These are phyloP conservation scores for Chrysocyon brachyurus DNA, from an alignment of 2,797 vertebrate genomes.

Conservation along the genomic window DNA sequence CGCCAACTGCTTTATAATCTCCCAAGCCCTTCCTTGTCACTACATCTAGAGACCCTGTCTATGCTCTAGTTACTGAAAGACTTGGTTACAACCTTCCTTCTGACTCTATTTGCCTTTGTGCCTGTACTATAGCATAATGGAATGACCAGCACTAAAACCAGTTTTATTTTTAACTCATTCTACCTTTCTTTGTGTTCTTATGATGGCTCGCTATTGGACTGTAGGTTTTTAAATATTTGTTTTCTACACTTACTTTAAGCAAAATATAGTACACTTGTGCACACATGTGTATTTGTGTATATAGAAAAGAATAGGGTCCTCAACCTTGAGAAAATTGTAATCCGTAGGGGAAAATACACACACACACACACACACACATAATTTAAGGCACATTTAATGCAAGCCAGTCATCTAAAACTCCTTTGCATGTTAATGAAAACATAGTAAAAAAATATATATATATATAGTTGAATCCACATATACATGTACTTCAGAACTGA, in stretches of 20 bases:
- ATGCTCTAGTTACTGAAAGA: constrained; percentile 55
- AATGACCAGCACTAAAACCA: neutral
- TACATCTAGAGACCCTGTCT: neutral
- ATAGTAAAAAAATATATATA: neutral
- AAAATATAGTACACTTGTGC: neutral
- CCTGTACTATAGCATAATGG: neutral
- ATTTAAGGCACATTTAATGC: neutral
- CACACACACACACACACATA: neutral
- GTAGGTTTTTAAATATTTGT: neutral
- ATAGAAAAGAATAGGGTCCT: neutral
- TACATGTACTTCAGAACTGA: neutral
- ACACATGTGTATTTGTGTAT: neutral
- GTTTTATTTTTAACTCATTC: neutral
- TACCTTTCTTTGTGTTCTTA: neutral
- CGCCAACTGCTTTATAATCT: constrained; percentile 1
- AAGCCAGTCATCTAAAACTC: neutral
- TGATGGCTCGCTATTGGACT: neutral
- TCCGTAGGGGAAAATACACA: neutral
- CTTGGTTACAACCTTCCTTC: constrained; percentile 4
- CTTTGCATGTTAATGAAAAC: constrained; percentile 33
- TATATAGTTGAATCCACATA: neutral
- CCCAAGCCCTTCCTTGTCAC: neutral
- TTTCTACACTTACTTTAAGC: neutral
- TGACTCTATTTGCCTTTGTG: constrained; percentile 15
- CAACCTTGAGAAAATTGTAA: neutral